Evolutionary conservation across 2,113 vertebrate species (phyloP).

Genomic region (Sialia sialis): DNA sequence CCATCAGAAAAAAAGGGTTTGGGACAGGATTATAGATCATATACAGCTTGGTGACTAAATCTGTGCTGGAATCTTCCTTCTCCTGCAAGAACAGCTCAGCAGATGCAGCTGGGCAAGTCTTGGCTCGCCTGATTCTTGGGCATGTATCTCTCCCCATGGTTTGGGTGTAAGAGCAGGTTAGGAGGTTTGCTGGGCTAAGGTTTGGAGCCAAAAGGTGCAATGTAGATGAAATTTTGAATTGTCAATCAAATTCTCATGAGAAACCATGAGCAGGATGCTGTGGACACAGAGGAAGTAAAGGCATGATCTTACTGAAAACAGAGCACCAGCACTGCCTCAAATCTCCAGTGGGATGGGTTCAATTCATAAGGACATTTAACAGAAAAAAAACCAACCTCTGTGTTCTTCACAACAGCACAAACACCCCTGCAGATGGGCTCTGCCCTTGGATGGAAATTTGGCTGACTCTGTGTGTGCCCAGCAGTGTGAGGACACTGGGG

Average conservation of each 20-base stretch:
- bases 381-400: not conserved
- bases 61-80: not conserved
- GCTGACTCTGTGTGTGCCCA: not conserved
- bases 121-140: not conserved
- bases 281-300: not conserved
- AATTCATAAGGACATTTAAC: not conserved
- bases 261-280: not conserved
- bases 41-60: not conserved
- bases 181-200: not conserved
- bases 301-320: not conserved
- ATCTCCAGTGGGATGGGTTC: not conserved
- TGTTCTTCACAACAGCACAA: not conserved
- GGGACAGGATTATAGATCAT: not conserved
- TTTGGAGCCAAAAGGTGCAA: not conserved
- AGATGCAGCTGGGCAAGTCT: not conserved
- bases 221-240: not conserved
- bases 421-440: not conserved
- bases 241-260: not conserved
- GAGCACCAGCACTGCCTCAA: not conserved
- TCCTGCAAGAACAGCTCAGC: not conserved
- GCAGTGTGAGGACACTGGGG: not conserved
- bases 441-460: not conserved
- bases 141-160: fast-evolving
- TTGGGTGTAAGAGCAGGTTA: not conserved
- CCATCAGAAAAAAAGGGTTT: not conserved